These are phyloP conservation scores for Leptopilina drosophilae DNA, from an alignment of 2,888 invertebrate species.

Conservation along the genomic window DNA sequence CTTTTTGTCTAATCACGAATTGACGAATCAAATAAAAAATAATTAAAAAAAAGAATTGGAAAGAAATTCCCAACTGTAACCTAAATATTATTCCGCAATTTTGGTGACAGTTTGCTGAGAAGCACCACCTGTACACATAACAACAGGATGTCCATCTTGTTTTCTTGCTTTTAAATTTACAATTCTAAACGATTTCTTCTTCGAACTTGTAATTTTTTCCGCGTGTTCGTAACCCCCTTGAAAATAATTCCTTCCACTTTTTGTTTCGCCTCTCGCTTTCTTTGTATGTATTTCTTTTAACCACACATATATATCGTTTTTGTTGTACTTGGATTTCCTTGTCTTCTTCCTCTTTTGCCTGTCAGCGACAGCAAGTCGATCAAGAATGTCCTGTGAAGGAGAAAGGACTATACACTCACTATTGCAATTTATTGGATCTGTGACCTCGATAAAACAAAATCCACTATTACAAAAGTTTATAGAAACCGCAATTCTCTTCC, in stretches of 20 bases:
- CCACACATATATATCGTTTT: background rate
- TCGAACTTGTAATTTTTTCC: slow-evolving; percentile 37
- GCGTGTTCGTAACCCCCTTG: background rate
- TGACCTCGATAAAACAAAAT: slow-evolving; percentile 49
- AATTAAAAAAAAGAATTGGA: too few species aligned
- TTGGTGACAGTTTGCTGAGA: slow-evolving; percentile 44
- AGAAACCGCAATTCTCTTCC: slow-evolving; percentile 50
- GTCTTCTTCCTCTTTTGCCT: background rate
- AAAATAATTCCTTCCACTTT: slow-evolving; percentile 18
- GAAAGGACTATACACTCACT: slow-evolving; percentile 10
- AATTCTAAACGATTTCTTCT: slow-evolving; percentile 60
- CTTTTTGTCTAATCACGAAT: too few species aligned
- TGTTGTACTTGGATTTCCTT: background rate
- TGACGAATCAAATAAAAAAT: too few species aligned
- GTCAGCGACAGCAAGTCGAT: slow-evolving; percentile 31
- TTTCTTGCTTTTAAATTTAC: slow-evolving; percentile 60
- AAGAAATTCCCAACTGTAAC: background rate
- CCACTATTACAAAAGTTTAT: slow-evolving; percentile 49
- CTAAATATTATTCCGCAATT: slow-evolving; percentile 34
- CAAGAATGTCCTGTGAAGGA: slow-evolving; percentile 40
- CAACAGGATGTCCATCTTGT: slow-evolving; percentile 65
- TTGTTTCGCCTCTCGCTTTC: slow-evolving; percentile 18
- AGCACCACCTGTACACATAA: slow-evolving; percentile 56
- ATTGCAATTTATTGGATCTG: slow-evolving; percentile 33
- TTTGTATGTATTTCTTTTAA: background rate